These are phyloP conservation scores for Discoglossus pictus DNA, from an alignment of 2,797 vertebrate species.

Conservation along the genomic window DNA sequence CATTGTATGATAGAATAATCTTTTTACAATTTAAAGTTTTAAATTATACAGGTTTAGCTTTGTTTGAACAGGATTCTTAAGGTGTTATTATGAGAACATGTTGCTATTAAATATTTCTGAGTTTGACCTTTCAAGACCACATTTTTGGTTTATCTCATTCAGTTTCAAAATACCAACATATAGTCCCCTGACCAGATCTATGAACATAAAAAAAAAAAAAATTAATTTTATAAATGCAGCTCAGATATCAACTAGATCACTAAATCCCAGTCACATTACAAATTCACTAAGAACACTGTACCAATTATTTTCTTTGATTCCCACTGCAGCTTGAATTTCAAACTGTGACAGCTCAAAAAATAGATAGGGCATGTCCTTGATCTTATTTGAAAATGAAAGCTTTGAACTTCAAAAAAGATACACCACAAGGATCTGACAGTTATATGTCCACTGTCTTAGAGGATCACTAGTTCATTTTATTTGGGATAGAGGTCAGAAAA, in stretches of 20 bases:
- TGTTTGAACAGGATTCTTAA: too few relatives aligned
- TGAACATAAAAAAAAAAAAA: conserved; percentile 20
- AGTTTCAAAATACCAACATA: conserved; percentile 1
- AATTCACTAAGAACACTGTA: conserved; percentile 43
- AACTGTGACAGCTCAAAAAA: conserved; percentile 38
- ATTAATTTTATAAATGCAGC: conserved; percentile 32
- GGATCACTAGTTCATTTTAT: conserved; percentile 2
- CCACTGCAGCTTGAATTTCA: conserved; percentile 38
- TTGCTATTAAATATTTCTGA: background rate
- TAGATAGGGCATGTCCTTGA: conserved; percentile 44
- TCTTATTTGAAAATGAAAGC: conserved; percentile 40
- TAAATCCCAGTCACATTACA: conserved; percentile 40
- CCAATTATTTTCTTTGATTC: conserved; percentile 46
- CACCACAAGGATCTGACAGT: conserved; percentile 1
- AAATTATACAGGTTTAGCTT: too few relatives aligned
- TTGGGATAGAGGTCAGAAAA: background rate
- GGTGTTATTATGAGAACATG: too few relatives aligned
- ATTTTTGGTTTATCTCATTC: conserved; percentile 10
- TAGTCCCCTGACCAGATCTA: conserved; percentile 12
- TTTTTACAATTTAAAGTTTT: too few relatives aligned
- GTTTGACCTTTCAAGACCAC: background rate
- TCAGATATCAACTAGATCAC: conserved; percentile 35
- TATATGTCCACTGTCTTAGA: conserved; percentile 11
- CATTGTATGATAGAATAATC: too few relatives aligned
- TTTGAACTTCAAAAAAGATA: conserved; percentile 39